A percentile compares a stretch with the other conserved stretches of the same genome.
Evolutionary conservation across 2,888 invertebrate genomes (phyloP).

Genomic region (Melitaea athalia): DNA sequence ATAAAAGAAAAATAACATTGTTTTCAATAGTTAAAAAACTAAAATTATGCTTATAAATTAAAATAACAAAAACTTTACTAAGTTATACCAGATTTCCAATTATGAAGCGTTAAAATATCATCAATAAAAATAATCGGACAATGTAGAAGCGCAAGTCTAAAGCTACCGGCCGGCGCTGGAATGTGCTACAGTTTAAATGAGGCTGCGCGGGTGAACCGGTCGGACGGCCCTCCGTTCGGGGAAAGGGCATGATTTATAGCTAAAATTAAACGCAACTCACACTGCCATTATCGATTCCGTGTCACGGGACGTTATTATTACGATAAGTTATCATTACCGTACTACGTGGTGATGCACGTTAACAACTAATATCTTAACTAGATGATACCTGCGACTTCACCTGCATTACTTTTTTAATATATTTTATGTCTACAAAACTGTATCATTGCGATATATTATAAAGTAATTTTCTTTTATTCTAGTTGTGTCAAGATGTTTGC

Average conservation of each 20-base stretch:
- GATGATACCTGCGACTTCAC: too few relatives aligned
- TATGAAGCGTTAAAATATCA: neutral
- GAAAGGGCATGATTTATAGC: constrained; percentile 79
- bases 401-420: too few relatives aligned
- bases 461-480: too few relatives aligned
- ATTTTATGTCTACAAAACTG: too few relatives aligned
- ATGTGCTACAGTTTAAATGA: constrained; percentile 83
- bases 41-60: too few relatives aligned
- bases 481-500: too few relatives aligned
- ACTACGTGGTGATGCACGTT: constrained; percentile 25
- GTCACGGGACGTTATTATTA: constrained; percentile 39
- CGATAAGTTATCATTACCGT: constrained; percentile 28
- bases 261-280: constrained; percentile 67
- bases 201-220: constrained; percentile 78
- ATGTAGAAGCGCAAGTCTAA: constrained; percentile 51
- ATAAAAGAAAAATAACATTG: too few relatives aligned
- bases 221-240: constrained; percentile 62
- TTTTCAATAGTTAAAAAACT: too few relatives aligned
- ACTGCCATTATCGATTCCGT: constrained; percentile 43
- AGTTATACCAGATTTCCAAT: too few relatives aligned
- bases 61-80: too few relatives aligned
- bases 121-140: constrained; percentile 1
- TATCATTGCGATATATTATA: too few relatives aligned
- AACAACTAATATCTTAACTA: constrained; percentile 18
- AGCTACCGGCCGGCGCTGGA: constrained; percentile 60